phyloP scores from a whole-genome alignment of 2,113 vertebrate genomes.

The Cyanoderma ruficeps region DNA sequence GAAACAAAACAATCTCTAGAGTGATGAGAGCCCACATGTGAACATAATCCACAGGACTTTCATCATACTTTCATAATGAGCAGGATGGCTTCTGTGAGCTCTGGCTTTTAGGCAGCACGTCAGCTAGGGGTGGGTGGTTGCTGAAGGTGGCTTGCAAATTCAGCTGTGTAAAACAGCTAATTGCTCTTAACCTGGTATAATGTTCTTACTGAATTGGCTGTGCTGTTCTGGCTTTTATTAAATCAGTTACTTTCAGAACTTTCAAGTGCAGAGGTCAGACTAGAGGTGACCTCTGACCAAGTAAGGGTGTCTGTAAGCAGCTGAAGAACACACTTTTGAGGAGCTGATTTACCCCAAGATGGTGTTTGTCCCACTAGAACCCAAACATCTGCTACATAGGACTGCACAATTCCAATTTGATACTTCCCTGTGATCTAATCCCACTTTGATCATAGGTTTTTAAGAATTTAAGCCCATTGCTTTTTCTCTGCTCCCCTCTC shows the following conservation, averaged over 20 bases:
- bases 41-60: not conserved
- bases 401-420: not conserved
- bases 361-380: not conserved
- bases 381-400: not conserved
- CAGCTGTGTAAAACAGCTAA: not conserved
- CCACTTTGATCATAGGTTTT: not conserved
- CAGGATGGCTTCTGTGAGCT: not conserved
- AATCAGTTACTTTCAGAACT: not conserved
- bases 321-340: not conserved
- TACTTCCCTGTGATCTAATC: not conserved
- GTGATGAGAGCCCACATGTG: fast-evolving
- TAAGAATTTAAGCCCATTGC: not conserved
- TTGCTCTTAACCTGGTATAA: not conserved
- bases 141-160: not conserved
- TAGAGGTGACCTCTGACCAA: not conserved
- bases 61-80: not conserved
- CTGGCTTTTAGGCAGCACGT: not conserved
- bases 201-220: not conserved
- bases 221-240: not conserved
- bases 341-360: not conserved
- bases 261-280: not conserved
- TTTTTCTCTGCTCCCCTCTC: not conserved
- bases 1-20: not conserved
- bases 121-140: not conserved
- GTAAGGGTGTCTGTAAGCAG: not conserved